These are phyloP conservation scores for Morus bassanus DNA, from an alignment of 2,797 vertebrate genomes.

Conservation along the genomic window DNA sequence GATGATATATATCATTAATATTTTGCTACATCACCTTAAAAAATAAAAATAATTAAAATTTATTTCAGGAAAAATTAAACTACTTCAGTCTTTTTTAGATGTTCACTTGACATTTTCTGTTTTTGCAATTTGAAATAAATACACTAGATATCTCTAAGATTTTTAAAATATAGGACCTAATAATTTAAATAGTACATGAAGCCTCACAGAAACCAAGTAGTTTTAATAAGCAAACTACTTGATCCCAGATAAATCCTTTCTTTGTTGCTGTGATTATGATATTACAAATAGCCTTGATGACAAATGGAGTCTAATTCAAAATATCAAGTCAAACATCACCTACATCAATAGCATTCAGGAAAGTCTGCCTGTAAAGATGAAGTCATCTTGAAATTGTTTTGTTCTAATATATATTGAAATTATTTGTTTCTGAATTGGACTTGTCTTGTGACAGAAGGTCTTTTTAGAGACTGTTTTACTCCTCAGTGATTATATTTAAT, in stretches of 20 bases:
- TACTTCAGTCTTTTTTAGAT: background rate
- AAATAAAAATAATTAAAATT: background rate
- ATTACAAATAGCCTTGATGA: background rate
- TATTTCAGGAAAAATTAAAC: background rate
- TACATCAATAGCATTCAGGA: background rate
- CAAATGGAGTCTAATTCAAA: background rate
- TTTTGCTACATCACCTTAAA: background rate
- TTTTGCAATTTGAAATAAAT: background rate
- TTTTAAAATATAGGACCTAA: background rate
- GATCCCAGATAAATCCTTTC: background rate
- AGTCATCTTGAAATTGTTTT: background rate
- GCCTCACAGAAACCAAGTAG: background rate
- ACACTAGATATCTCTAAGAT: background rate
- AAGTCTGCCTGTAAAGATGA: background rate
- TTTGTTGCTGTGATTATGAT: background rate
- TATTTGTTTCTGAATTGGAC: background rate
- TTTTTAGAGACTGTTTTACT: background rate
- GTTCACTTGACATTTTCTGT: rapidly evolving
- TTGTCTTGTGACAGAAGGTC: background rate
- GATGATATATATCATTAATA: background rate
- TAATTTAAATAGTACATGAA: background rate
- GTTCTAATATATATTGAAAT: background rate
- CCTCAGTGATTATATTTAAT: background rate
- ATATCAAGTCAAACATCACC: background rate
- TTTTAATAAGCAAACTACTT: background rate